phyloP scores from a whole-genome alignment of 2,797 vertebrate species.

The Buceros bicornis region DNA sequence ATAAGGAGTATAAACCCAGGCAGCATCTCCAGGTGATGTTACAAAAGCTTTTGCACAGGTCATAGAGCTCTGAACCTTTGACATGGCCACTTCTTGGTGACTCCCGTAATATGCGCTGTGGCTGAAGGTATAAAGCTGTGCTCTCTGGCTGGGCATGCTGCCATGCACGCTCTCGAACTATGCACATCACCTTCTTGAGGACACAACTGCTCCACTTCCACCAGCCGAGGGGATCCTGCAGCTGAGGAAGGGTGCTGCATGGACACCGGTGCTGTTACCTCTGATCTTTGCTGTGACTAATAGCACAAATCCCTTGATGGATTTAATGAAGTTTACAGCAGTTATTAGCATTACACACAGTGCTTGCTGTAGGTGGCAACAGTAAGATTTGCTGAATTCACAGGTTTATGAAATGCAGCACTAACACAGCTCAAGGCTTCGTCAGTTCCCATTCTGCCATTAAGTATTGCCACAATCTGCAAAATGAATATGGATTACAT shows the following conservation, averaged over 20 bases:
- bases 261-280: neutral
- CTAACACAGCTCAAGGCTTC: slow-evolving; percentile 43
- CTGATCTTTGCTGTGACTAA: neutral
- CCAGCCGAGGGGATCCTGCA: neutral
- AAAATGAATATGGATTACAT: slow-evolving; percentile 59
- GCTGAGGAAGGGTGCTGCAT: neutral
- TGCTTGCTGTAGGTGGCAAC: neutral
- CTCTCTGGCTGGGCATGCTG: neutral
- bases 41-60: neutral
- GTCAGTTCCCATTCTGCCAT: slow-evolving; percentile 56
- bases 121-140: neutral
- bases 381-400: slow-evolving; percentile 31
- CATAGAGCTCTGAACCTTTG: neutral
- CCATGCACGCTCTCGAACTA: accelerated
- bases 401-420: slow-evolving; percentile 3
- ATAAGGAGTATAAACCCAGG: accelerated
- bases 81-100: neutral
- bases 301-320: neutral
- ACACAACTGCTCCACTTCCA: accelerated
- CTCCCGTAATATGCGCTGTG: accelerated
- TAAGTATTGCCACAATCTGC: slow-evolving; percentile 27
- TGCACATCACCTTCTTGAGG: accelerated
- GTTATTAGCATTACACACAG: neutral
- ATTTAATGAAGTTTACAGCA: neutral
- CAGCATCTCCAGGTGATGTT: neutral